Base-by-base conservation (phyloP, 2,888 invertebrate genomes). In the Harpalus rufipes region DNA sequence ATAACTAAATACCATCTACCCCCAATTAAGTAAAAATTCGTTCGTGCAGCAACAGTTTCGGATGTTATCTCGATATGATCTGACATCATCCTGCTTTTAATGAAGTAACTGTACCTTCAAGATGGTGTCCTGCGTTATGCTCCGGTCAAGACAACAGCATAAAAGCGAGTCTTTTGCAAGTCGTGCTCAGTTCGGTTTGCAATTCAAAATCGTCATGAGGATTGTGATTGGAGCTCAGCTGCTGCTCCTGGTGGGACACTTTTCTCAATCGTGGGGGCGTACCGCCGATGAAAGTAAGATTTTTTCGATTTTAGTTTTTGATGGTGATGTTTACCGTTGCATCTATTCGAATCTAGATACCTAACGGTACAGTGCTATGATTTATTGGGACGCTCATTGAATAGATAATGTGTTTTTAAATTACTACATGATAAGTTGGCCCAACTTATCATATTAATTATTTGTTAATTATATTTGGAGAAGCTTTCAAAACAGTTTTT, bases 131-230 rank as follows among this genome's bases (percentile, higher is more conserved):
- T 78, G 78, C 58, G 32, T 44, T 44, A 18, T 44, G 72, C 44
- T 74, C 25, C 58, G 78, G 58, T 78, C 78, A 78, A 72, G 58
- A 59, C 74, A 25, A 58, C 39, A 74, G 68, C 59, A 83, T 83
- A 83, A 83, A 83, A 83, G 82, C 82, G 58, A 32, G 59, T 65
- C 74, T 74, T 74, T 72, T 83, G 74, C 74, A 78, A 56, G 56
- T 21, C 44, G 44, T 74, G 72, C 72, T 74, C 78, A 78, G 78
- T 78, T 78, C 41, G 21, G 81, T 82, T 21, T 58, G 74, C 32
- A 58, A 39, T 32, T 58, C 41, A 74, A 83, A 74, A 74, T 74
- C 82, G 51, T 59, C 74, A 83, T 74, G 72, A 83, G 58, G 14
- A 14, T 59, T 39, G 12, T 58, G 56, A 68, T 41, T 74, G 72